Conservation (phyloP, 2,113 vertebrate genomes). For the Muntiacus muntjak region DNA sequence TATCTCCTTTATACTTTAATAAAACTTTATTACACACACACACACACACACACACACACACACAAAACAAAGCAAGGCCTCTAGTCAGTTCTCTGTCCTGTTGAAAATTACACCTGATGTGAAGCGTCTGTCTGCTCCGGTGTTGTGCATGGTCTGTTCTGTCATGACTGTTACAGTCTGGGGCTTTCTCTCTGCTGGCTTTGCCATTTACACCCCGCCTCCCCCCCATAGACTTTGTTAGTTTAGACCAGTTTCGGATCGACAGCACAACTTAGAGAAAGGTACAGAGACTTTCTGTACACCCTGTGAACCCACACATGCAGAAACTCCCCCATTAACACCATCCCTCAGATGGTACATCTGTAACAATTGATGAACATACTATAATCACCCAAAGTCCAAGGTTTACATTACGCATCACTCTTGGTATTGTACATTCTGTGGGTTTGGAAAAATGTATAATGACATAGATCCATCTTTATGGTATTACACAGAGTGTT, state of each 20-base stretch:
- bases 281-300: neutral
- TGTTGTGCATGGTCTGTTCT: neutral
- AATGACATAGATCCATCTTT: neutral
- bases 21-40: too few relatives aligned
- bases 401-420: neutral
- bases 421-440: neutral
- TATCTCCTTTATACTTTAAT: too few relatives aligned
- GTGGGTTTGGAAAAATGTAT: neutral
- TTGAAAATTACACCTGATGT: neutral
- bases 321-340: neutral
- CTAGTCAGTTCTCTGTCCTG: neutral
- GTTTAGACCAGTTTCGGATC: neutral
- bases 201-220: rapidly evolving
- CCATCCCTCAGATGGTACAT: neutral
- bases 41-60: too few relatives aligned
- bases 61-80: neutral
- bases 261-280: neutral
- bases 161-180: neutral
- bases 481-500: neutral
- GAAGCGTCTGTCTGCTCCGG: rapidly evolving
- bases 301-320: neutral
- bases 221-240: neutral
- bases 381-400: neutral
- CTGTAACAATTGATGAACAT: neutral
- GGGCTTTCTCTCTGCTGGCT: neutral